phyloP scores from a whole-genome alignment of 1,140 invertebrate genomes.

The Temnothorax curvispinosus region DNA sequence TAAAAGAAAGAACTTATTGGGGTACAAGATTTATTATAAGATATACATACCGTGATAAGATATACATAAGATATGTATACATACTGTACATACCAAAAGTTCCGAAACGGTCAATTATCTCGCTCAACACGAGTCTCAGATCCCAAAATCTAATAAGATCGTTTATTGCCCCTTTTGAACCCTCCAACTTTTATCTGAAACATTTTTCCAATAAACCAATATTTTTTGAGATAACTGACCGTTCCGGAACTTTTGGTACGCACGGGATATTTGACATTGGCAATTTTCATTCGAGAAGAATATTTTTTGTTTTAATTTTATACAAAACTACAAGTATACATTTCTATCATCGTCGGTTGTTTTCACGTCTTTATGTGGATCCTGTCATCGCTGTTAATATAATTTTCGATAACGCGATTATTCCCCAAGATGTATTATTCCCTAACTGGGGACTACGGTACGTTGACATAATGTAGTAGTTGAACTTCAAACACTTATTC shows the following conservation, averaged over 20 bases:
- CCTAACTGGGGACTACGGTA: neutral
- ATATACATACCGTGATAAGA: neutral
- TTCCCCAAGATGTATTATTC: neutral
- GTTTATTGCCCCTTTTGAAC: no score
- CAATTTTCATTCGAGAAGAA: neutral
- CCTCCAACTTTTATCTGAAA: no score
- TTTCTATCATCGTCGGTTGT: no score
- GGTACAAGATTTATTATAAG: neutral
- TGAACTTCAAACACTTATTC: constrained; percentile 35
- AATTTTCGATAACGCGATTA: constrained; percentile 16
- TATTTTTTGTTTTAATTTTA: neutral
- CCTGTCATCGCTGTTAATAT: neutral
- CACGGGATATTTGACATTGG: neutral
- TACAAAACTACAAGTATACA: neutral
- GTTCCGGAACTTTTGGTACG: no score
- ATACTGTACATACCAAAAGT: no score
- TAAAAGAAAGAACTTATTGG: neutral
- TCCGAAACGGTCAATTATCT: no score
- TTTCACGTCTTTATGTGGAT: neutral
- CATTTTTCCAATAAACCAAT: no score
- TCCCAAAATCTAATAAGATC: no score
- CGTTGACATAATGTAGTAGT: constrained; percentile 19
- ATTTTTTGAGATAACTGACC: no score
- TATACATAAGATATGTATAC: no score
- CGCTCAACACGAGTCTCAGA: no score